Evolutionary conservation across 92 coral and sea anemone species (phyloP), one percentile per base, ranked within the genome.

Genomic region (Isaurus tuberculatus): DNA sequence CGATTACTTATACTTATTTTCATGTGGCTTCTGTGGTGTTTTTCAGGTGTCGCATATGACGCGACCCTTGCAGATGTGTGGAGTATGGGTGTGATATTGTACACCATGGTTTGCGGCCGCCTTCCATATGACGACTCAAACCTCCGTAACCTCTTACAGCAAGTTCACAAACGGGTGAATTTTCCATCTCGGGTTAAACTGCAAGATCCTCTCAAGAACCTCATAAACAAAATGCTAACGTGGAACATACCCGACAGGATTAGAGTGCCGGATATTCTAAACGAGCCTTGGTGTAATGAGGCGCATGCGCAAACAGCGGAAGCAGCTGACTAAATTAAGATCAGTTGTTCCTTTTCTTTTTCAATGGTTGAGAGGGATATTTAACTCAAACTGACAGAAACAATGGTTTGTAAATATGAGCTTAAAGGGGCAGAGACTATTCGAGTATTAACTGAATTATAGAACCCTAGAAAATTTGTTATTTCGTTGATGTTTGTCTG

Each of bases 31-130:
- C 29, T 32, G 33, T 8, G 11, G 11, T 51, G 22, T 15, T 63
- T 53, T 87, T 7, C 30, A 97, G 99, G 99, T 22, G 92, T 97
- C 31, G 99, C 99, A 26, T 97, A 97, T 73, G 99, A 97, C 71
- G 95, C 99, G 8, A 94, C 95, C 19, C 81, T 97, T 63, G 98
- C 99, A 0, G 99, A 97, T 60, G 98, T 94, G 36, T 97, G 99
- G 99, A 94, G 98, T 55, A 92, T 94, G 98, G 99, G 99, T 1
- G 99, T 97, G 14, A 94, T 97, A n/a, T 91, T 97, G 15, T 97
- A 94, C 79, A 97, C 99, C 4, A 94, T 97, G 97, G 79, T 97
- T 5, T 97, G 99, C 65, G 98, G 98, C 1, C 92, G 99, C 20
- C 72, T 97, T 10, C 99, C 99, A 5, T 97, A 86, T 83, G 99